These are phyloP conservation scores for Beroe ovata DNA, from an alignment of 37 sponge, comb jelly and placozoan species.

Conservation along the genomic window DNA sequence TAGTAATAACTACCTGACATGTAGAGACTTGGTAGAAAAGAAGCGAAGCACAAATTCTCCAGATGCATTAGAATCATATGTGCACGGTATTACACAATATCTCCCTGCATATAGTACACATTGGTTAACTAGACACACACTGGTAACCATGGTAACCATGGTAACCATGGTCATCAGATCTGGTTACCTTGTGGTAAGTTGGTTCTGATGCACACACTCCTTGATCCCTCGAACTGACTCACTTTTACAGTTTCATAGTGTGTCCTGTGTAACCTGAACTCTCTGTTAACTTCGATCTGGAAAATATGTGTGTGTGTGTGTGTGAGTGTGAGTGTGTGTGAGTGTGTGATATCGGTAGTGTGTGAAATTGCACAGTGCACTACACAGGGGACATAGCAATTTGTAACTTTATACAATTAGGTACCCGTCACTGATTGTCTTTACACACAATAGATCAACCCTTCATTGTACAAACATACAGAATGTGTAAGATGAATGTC, in stretches of 20 bases:
- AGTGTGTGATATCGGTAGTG: not conserved
- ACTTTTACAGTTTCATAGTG: conserved; percentile 33
- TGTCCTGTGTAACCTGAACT: conserved; percentile 40
- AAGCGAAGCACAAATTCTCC: conserved; percentile 52
- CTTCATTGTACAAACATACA: too few species aligned
- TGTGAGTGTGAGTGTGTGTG: not conserved
- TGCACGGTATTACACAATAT: conserved; percentile 61
- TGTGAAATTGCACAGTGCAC: too few species aligned
- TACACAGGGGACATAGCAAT: too few species aligned
- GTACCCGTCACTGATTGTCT: too few species aligned
- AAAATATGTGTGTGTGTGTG: not conserved
- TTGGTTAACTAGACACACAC: too few species aligned
- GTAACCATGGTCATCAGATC: too few species aligned
- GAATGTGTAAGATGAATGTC: too few species aligned
- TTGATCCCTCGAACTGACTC: not conserved
- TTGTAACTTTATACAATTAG: too few species aligned
- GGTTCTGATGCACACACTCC: conserved; percentile 4
- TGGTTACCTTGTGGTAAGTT: conserved; percentile 32
- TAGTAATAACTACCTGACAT: conserved; percentile 28
- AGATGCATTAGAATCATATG: conserved; percentile 26
- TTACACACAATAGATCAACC: too few species aligned
- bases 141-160: too few species aligned
- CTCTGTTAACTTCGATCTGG: conserved; percentile 36
- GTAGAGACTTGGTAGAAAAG: conserved; percentile 22
- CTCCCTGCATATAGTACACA: too few species aligned